phyloP scores from a whole-genome alignment of 2,113 vertebrate species.

The Ammodytes marinus region DNA sequence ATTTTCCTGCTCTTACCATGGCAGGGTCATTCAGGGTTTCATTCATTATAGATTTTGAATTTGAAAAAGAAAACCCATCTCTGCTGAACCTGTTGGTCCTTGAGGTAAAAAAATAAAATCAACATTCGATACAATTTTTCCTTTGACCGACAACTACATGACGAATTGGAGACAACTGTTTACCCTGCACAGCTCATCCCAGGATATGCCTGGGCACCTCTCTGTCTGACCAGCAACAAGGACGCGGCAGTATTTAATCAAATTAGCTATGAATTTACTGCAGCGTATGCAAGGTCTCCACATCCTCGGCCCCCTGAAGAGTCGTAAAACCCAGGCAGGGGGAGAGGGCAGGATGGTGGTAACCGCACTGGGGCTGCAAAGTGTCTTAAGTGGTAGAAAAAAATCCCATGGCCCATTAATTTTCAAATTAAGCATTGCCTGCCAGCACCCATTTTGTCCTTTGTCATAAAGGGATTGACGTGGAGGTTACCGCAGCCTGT shows the following conservation, averaged over 20 bases:
- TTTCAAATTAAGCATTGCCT: conserved; percentile 79
- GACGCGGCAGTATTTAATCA: conserved; percentile 56
- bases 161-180: not conserved
- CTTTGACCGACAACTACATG: not conserved
- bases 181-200: not conserved
- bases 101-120: not conserved
- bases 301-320: conserved; percentile 40
- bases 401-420: conserved; percentile 78
- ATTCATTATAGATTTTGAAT: too few relatives aligned
- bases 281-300: conserved; percentile 55
- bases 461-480: conserved; percentile 78
- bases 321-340: conserved; percentile 44
- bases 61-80: not conserved
- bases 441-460: conserved; percentile 78
- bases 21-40: not conserved
- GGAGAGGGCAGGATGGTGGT: conserved; percentile 30
- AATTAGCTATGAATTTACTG: conserved; percentile 66
- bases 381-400: conserved; percentile 72
- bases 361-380: conserved; percentile 57
- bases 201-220: conserved; percentile 46
- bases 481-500: conserved; percentile 69
- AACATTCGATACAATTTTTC: not conserved
- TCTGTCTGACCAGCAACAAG: conserved; percentile 65
- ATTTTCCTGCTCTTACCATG: conserved; percentile 12
- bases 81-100: not conserved